These are phyloP conservation scores for Penaeus chinensis DNA, from an alignment of 1,140 invertebrate species.

Conservation along the genomic window DNA sequence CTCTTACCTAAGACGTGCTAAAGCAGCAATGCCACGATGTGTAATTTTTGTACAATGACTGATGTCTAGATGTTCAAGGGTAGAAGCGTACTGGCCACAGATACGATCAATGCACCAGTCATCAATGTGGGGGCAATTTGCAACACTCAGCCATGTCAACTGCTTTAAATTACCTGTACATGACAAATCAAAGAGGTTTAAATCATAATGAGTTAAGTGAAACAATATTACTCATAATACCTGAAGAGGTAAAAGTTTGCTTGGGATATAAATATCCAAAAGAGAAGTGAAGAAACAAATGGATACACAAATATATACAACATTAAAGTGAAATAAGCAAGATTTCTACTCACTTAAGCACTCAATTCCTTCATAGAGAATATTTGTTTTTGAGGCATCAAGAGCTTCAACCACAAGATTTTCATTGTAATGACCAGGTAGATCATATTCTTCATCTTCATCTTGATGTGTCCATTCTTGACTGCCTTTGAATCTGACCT, in stretches of 20 bases:
- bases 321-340: not conserved
- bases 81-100: conserved; percentile 71
- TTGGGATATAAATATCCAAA: too few relatives aligned
- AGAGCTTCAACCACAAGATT: conserved; percentile 76
- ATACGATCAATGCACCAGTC: conserved; percentile 83
- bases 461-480: conserved; percentile 69
- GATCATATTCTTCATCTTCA: conserved; percentile 66
- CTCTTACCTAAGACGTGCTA: conserved; percentile 74
- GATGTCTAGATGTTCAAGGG: conserved; percentile 80
- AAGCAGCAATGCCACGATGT: conserved; percentile 74
- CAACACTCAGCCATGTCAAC: conserved; percentile 77
- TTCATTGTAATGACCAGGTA: conserved; percentile 73
- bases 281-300: too few relatives aligned
- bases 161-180: conserved; percentile 68
- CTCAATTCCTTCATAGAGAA: conserved; percentile 80
- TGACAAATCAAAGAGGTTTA: not conserved
- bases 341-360: conserved; percentile 72
- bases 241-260: too few relatives aligned
- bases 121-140: conserved; percentile 75
- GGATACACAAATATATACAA: not conserved
- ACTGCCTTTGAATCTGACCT: conserved; percentile 75
- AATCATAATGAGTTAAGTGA: too few relatives aligned
- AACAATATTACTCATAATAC: too few relatives aligned
- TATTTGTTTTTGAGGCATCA: conserved; percentile 74
- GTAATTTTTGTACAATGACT: conserved; percentile 77